Evolutionary conservation across 2,113 vertebrate species (phyloP).

Genomic region (Guaruba guarouba): DNA sequence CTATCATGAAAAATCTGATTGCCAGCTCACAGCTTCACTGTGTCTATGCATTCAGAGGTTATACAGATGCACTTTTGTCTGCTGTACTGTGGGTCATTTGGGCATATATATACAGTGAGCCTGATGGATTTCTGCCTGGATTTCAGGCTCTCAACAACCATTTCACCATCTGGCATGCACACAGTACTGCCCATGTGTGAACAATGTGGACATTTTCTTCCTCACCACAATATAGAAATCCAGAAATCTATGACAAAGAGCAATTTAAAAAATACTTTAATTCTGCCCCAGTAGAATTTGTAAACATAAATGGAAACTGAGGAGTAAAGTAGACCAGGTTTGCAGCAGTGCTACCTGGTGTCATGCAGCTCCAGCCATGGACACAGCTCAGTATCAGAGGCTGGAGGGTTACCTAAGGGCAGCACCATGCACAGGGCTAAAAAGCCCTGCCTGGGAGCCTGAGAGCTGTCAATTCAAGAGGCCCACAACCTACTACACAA

Average conservation of each 20-base stretch:
- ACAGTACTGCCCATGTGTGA: not conserved
- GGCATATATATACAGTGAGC: not conserved
- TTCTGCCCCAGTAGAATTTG: not conserved
- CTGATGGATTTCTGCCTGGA: not conserved
- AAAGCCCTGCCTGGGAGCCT: not conserved
- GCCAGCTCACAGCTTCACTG: not conserved
- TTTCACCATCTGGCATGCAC: not conserved
- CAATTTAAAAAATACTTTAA: not conserved
- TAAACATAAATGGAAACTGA: not conserved
- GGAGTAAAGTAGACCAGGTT: not conserved
- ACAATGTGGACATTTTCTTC: not conserved
- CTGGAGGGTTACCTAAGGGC: not conserved
- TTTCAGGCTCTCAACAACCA: not conserved
- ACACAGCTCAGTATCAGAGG: not conserved
- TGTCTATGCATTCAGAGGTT: not conserved
- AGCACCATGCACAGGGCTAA: not conserved
- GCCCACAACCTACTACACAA: not conserved
- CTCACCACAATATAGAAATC: not conserved
- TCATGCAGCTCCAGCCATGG: not conserved
- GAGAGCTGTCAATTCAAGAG: not conserved
- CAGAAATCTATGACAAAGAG: not conserved
- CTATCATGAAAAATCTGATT: not conserved
- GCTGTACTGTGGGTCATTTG: not conserved
- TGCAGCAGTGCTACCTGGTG: not conserved
- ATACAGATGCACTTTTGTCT: not conserved